A percentile compares a stretch with the other conserved stretches of the same genome.
Conservation (phyloP, 2,113 vertebrate genomes). For the Catagonus wagneri region DNA sequence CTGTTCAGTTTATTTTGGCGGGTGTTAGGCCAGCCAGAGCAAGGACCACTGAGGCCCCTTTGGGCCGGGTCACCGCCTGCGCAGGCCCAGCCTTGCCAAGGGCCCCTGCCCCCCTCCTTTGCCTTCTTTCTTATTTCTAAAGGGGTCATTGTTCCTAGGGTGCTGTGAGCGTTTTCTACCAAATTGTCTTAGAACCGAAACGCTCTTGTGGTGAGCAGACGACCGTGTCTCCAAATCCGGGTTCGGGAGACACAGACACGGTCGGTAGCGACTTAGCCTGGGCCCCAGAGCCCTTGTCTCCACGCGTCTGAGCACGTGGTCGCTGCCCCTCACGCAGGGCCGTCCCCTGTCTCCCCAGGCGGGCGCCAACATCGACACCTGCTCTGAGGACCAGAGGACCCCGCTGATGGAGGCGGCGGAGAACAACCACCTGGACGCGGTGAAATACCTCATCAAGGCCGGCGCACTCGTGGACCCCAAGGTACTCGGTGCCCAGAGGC, state of each 20-base stretch:
- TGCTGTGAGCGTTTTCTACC: not conserved
- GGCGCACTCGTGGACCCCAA: conserved; percentile 94
- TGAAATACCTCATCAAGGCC: conserved; percentile 97
- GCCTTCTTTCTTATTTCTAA: not conserved
- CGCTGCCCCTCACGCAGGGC: not conserved
- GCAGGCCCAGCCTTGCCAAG: not conserved
- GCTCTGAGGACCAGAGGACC: conserved; percentile 95
- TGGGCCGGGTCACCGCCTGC: no score
- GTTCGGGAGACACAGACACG: not conserved
- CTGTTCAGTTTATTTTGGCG: not conserved
- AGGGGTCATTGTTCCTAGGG: no score
- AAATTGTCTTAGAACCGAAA: not conserved
- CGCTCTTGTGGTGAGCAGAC: not conserved
- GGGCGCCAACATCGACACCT: conserved; percentile 96
- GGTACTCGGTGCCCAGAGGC: conserved; percentile 83
- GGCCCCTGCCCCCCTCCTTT: not conserved
- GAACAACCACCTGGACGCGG: conserved; percentile 95
- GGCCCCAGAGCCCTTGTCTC: fast-evolving
- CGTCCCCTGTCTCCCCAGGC: conserved; percentile 88
- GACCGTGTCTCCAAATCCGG: not conserved
- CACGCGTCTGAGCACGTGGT: fast-evolving
- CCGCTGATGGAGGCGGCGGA: conserved; percentile 97
- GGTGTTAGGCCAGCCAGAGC: not conserved
- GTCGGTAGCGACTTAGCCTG: not conserved
- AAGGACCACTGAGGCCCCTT: not conserved